These are phyloP conservation scores for Sternotherus odoratus DNA, from an alignment of 2,797 vertebrate species.

Conservation along the genomic window DNA sequence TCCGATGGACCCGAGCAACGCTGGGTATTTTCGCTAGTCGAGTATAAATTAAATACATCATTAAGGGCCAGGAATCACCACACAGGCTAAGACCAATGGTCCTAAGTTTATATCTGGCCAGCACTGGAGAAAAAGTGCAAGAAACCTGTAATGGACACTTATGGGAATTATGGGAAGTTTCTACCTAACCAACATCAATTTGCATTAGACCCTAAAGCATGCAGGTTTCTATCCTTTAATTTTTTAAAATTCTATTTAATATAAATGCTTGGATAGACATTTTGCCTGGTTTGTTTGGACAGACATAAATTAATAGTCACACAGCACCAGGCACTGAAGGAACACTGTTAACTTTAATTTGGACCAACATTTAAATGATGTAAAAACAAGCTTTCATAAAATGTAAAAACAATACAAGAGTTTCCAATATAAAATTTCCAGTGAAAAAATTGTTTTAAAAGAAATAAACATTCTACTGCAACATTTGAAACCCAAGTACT, in stretches of 20 bases:
- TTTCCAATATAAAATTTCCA: not conserved
- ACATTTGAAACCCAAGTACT: not conserved
- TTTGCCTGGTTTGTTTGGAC: not conserved
- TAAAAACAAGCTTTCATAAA: not conserved
- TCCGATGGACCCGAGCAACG: no score
- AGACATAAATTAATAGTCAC: not conserved
- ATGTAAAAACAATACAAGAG: not conserved
- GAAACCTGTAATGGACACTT: not conserved
- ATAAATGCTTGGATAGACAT: not conserved
- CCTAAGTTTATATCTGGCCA: not conserved
- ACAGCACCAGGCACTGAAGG: not conserved
- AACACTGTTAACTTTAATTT: not conserved
- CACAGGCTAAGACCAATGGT: accelerated
- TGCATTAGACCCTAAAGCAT: accelerated
- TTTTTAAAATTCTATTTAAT: not conserved
- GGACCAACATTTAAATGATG: accelerated
- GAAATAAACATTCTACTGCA: accelerated
- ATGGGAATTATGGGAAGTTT: not conserved
- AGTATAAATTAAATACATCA: no score
- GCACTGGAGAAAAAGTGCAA: not conserved
- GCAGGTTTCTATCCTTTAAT: not conserved
- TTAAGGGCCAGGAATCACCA: no score
- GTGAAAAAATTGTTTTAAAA: not conserved
- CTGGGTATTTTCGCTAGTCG: no score
- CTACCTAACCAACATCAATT: not conserved